A percentile compares a stretch with the other conserved stretches of the same genome.
phyloP scores from a whole-genome alignment of 1,140 invertebrate species.

The Forficula auricularia region DNA sequence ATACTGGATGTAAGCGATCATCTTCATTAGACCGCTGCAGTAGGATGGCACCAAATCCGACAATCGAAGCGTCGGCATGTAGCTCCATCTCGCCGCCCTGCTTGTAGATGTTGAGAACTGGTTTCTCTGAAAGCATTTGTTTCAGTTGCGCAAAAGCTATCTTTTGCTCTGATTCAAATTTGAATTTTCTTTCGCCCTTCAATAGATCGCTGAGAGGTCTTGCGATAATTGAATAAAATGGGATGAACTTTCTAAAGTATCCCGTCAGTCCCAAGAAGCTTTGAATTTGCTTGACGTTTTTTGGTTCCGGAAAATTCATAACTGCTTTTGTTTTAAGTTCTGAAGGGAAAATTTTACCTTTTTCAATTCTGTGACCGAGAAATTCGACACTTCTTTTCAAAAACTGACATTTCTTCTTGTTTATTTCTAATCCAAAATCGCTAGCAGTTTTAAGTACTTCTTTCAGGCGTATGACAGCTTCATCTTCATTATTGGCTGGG shows the following conservation, averaged over 20 bases:
- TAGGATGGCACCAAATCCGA: slow-evolving; percentile 19
- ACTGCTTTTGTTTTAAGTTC: not conserved
- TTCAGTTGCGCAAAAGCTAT: not conserved
- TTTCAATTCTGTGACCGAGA: slow-evolving; percentile 18
- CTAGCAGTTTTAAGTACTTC: slow-evolving; percentile 10
- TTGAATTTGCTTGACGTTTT: not conserved
- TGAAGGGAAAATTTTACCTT: slow-evolving; percentile 6
- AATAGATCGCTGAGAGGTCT: not conserved
- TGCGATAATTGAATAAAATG: not conserved
- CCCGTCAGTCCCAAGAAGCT: not conserved
- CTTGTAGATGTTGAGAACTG: not conserved
- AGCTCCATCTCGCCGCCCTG: slow-evolving; percentile 7
- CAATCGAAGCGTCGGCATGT: slow-evolving; percentile 15
- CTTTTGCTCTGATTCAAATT: not conserved
- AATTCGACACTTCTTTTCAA: slow-evolving; percentile 16
- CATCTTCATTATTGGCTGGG: slow-evolving; percentile 12
- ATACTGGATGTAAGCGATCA: not conserved
- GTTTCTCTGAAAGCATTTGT: not conserved
- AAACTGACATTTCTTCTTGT: slow-evolving; percentile 20
- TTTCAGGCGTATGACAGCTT: slow-evolving; percentile 13
- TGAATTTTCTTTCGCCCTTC: not conserved
- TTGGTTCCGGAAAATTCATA: not conserved
- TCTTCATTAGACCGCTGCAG: slow-evolving; percentile 10
- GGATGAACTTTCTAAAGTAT: not conserved
- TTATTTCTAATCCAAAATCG: slow-evolving; percentile 15